These are phyloP conservation scores for Ictalurus furcatus DNA, from an alignment of 2,113 vertebrate species.

Conservation along the genomic window DNA sequence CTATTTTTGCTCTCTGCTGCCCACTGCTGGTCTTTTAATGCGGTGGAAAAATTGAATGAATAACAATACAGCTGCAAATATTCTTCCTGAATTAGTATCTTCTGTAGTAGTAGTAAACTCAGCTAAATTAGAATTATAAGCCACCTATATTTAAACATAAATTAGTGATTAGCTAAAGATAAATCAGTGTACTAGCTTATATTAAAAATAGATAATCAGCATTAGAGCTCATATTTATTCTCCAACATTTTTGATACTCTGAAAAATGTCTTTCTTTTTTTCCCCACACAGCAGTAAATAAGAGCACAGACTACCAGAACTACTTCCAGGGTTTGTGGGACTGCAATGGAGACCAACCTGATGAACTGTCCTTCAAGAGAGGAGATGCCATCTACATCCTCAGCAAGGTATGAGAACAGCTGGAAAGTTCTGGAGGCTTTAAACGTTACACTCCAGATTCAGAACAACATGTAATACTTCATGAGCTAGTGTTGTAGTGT, in stretches of 20 bases:
- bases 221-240: not conserved
- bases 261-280: slow-evolving; percentile 9
- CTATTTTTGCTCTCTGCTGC: slow-evolving; percentile 58
- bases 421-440: not conserved
- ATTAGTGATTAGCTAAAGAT: not conserved
- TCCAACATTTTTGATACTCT: not conserved
- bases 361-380: slow-evolving; percentile 92
- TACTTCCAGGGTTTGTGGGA: slow-evolving; percentile 95
- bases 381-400: slow-evolving; percentile 94
- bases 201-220: not conserved
- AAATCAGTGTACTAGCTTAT: not conserved
- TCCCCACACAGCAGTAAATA: slow-evolving; percentile 66
- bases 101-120: not conserved
- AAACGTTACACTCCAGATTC: not conserved
- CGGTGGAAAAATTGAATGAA: not conserved
- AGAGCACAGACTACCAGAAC: slow-evolving; percentile 87
- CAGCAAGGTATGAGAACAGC: slow-evolving; percentile 83
- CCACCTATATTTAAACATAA: not conserved
- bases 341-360: slow-evolving; percentile 80
- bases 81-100: too few species aligned
- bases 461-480: not conserved
- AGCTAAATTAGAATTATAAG: not conserved
- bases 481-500: not conserved
- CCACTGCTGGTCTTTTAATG: slow-evolving; percentile 61
- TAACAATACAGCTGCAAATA: not conserved